Percentiles rank a stretch among this genome's conserved stretches.
These are phyloP conservation scores for Chrysemys picta DNA, from an alignment of 2,113 vertebrate species.

Conservation along the genomic window DNA sequence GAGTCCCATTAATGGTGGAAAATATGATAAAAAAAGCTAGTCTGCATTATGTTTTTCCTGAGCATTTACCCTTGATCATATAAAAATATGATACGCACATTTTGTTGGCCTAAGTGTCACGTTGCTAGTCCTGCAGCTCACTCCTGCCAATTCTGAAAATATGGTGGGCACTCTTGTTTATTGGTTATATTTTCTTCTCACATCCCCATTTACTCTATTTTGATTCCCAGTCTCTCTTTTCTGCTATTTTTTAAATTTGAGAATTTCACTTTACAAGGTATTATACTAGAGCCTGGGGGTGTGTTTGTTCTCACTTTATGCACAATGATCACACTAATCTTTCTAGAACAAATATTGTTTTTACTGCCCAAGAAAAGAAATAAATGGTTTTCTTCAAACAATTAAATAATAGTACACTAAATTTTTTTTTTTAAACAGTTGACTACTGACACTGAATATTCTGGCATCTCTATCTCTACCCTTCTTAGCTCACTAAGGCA, in stretches of 20 bases:
- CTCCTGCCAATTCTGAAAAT: not conserved
- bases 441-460: not conserved
- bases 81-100: not conserved
- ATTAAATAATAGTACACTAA: not conserved
- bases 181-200: not conserved
- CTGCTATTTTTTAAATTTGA: not conserved
- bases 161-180: not conserved
- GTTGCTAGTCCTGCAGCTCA: not conserved
- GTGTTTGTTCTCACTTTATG: not conserved
- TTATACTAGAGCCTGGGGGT: not conserved
- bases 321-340: not conserved
- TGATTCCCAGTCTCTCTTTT: not conserved
- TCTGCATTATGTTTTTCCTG: not conserved
- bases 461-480: not conserved
- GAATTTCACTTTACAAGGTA: not conserved
- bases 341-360: not conserved
- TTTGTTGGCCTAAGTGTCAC: not conserved
- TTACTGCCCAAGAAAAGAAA: not conserved
- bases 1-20: not conserved
- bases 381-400: not conserved
- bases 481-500: not conserved
- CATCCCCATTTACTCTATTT: not conserved
- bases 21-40: not conserved
- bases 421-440: not conserved
- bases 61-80: not conserved